Base-by-base conservation (phyloP, 2,113 vertebrate species). In the Peromyscus maniculatus region DNA sequence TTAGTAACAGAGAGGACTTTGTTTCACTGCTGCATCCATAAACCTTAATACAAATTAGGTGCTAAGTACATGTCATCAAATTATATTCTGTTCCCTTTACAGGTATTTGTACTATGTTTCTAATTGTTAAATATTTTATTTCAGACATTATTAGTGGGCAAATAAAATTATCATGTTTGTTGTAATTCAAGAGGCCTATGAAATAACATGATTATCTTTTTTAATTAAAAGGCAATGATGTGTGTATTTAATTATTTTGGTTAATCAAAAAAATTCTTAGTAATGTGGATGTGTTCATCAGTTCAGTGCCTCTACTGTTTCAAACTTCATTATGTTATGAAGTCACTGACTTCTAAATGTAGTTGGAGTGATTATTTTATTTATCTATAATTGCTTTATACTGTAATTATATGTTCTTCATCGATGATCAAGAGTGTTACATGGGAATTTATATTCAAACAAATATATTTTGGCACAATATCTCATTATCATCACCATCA, bases 181-280 rank as follows among this genome's bases (percentile, higher is more conserved):
- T 95, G 94, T 79, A 79, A 97, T 93, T 94, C 84, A 92, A 95
- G 75, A 93, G 26, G 69, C 57, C 91, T 93, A 96, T 96, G 91
- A 97, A 97, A 94, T 94, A 98, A 97, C 66, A 92, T 94, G 79
- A 93, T 92, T 97, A 87, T 95, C 67, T 88, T 94, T 97, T 97
- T 97, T 62, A 98, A 98, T 97, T 97, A 97, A 97, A 98, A 98
- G 80, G 57, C 96, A 97, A 77, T 97, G 98, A 24, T 93, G 95
- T 97, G 95, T 98, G 84, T 72, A 97, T 97, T 97, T 96, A 98
- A 98, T 97, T 98, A 97, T 92, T 98, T 97, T 97, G 46, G 22
- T 92, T 97, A 97, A 97, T 97, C 94, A 96, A 94, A 96, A 97
- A 93, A 22, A 8, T 90, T 97, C 79, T 90, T 92, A 78, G 96